A percentile compares a stretch with the other conserved stretches of the same genome.
Conservation (phyloP, 2,888 invertebrate genomes). For the Aplocera efformata region DNA sequence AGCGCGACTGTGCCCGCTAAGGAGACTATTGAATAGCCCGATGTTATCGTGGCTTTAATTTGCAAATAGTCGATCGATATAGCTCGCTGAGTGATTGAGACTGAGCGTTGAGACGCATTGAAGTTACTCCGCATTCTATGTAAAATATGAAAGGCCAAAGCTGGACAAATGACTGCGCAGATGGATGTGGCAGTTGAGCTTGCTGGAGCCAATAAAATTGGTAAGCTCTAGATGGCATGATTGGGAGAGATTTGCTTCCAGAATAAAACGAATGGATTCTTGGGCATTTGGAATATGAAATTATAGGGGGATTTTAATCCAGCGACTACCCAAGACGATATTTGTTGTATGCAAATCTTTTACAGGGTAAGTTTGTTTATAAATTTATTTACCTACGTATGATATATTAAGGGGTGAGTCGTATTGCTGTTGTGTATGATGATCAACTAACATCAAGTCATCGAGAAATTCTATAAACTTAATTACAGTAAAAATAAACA, state of each 20-base stretch:
- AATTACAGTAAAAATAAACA: too few species aligned
- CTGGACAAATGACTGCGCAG: constrained; percentile 38
- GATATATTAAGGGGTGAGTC: too few species aligned
- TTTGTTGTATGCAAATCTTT: too few species aligned
- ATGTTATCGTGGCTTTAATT: constrained; percentile 64
- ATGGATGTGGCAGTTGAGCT: constrained; percentile 54
- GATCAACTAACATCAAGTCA: too few species aligned
- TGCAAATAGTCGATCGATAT: constrained; percentile 64
- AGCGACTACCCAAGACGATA: constrained; percentile 5
- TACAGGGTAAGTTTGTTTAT: too few species aligned
- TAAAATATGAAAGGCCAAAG: constrained; percentile 69
- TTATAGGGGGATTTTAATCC: constrained; percentile 18
- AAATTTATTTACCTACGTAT: too few species aligned
- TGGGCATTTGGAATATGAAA: constrained; percentile 16
- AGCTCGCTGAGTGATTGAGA: constrained; percentile 69
- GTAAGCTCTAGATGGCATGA: constrained; percentile 24
- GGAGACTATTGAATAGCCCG: constrained; percentile 24
- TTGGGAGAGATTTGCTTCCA: constrained; percentile 19
- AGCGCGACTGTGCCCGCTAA: constrained; percentile 22
- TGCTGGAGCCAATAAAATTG: constrained; percentile 23
- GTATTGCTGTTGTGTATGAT: too few species aligned
- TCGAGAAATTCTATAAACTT: too few species aligned
- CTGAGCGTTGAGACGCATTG: constrained; percentile 57
- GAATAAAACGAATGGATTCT: constrained; percentile 19
- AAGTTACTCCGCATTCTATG: constrained; percentile 73